Conservation (phyloP, 1,140 invertebrate species). For the Cyclargus thomasi region DNA sequence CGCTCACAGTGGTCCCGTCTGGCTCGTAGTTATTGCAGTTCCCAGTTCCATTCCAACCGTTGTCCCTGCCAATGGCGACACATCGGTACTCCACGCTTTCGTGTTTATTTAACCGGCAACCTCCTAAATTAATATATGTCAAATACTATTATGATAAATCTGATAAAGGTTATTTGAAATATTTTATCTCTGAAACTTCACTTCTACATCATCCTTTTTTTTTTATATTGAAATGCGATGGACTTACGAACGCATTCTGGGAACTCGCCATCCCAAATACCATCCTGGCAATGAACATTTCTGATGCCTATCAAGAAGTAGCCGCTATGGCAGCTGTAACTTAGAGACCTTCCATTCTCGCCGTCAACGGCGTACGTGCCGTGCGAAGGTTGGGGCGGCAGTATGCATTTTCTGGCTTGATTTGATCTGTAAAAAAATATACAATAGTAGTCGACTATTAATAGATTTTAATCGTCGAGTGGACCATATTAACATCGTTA, state of each 20-base stretch:
- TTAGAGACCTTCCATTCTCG: slow-evolving; percentile 20
- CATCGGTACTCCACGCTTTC: slow-evolving; percentile 36
- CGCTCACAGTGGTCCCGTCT: slow-evolving; percentile 31
- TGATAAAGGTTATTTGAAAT: slow-evolving; percentile 18
- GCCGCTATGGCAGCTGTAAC: slow-evolving; percentile 28
- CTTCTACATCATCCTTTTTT: neutral
- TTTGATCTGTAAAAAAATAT: too few relatives aligned
- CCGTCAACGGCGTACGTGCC: slow-evolving; percentile 27
- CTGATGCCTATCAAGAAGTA: slow-evolving; percentile 21
- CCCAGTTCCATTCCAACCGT: slow-evolving; percentile 22
- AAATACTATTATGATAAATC: slow-evolving; percentile 23
- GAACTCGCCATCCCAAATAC: slow-evolving; percentile 26
- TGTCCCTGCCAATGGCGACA: slow-evolving; percentile 19
- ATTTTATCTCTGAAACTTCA: too few relatives aligned
- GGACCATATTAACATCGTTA: too few relatives aligned
- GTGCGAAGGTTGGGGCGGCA: slow-evolving; percentile 29
- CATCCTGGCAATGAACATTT: slow-evolving; percentile 25
- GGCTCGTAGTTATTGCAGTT: slow-evolving; percentile 33
- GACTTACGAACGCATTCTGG: slow-evolving; percentile 41
- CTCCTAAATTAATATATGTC: slow-evolving; percentile 24
- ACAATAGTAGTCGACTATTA: too few relatives aligned
- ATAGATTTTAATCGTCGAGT: too few relatives aligned
- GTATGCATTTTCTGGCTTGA: neutral
- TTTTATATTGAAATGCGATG: neutral
- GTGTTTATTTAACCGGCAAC: slow-evolving; percentile 29